Evolutionary conservation across 2,113 vertebrate genomes (phyloP), one percentile per base, ranked within the genome.

Genomic region (Tachysurus vachellii): DNA sequence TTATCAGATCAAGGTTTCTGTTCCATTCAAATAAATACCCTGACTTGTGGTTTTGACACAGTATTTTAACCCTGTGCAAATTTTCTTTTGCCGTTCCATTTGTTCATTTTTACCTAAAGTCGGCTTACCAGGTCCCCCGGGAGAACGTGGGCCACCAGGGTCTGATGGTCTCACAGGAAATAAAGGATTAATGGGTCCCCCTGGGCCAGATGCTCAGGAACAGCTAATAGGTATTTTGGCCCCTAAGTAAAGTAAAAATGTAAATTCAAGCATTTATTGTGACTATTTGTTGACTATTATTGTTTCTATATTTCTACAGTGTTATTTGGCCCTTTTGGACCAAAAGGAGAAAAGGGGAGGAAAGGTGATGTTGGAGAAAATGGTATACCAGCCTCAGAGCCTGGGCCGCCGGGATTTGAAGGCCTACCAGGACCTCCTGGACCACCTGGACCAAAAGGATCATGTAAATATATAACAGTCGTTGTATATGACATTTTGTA

Each of bases 101-200:
- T 59, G 31, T 36, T 80, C 26, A 28, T 14, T 85, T 17, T 53
- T 70, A 84, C 59, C 42, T 79, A 81, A 80, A 94, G 93, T 0
- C 82, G 93, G 94, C 70, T 83, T 44, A 23, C 11, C 85, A 17
- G 94, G 94, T 59, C 89, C 87, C 53, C 56, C 11, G 36, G 95
- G 95, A 76, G 90, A 94, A 85, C 86, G 54, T 28, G 95, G 95
- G 54, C 85, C 85, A 88, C 80, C 57, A 36, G 95, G 95, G 71
- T 90, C 87, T 59, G 89, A 87, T 23, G 95, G 95, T 53, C 86
- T 84, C 0, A 47, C 85, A 64, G 95, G 95, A 87, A 88, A 89
- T 54, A 93, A 92, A 91, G 95, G 95, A 47, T 0, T 16, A 10
- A 89, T 82, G 0, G 95, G 95, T 87, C 87, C 28, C 2, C 91